Evolutionary conservation across 2,888 invertebrate genomes (phyloP).

Genomic region (Agriopis aurantiaria): DNA sequence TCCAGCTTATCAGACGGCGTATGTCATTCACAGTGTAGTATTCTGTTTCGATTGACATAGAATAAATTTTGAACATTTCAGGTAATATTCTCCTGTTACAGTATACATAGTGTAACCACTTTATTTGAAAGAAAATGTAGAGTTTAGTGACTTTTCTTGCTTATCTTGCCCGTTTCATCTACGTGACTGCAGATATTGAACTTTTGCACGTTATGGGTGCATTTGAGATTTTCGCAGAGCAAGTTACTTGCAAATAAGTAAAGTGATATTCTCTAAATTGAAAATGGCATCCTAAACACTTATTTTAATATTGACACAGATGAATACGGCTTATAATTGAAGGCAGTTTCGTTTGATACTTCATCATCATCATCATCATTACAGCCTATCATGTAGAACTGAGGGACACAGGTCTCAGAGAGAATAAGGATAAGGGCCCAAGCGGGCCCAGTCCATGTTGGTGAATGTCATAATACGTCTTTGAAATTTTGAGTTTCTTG

Average conservation of each 20-base stretch:
- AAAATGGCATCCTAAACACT: slow-evolving; percentile 1
- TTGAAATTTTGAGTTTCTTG: too few relatives aligned
- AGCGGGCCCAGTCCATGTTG: too few relatives aligned
- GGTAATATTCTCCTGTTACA: background rate
- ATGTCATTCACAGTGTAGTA: too few relatives aligned
- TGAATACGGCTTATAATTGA: background rate
- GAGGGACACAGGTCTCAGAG: too few relatives aligned
- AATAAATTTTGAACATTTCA: too few relatives aligned
- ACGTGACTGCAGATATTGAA: background rate
- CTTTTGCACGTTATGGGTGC: background rate
- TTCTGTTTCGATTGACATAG: too few relatives aligned
- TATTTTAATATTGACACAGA: background rate
- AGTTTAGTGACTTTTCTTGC: slow-evolving; percentile 1
- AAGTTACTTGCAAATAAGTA: background rate
- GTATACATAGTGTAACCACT: background rate
- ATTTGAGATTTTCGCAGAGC: slow-evolving; percentile 1
- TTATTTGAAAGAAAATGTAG: slow-evolving; percentile 14
- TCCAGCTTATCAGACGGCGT: too few relatives aligned
- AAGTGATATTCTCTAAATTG: slow-evolving; percentile 3
- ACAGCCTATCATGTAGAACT: too few relatives aligned
- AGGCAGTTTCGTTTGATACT: background rate
- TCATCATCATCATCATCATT: too few relatives aligned
- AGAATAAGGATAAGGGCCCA: too few relatives aligned
- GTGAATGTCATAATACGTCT: too few relatives aligned
- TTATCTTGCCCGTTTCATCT: slow-evolving; percentile 10